Evolutionary conservation across 2,797 vertebrate genomes (phyloP), one percentile per base, ranked within the genome.

Genomic region (Periparus ater): DNA sequence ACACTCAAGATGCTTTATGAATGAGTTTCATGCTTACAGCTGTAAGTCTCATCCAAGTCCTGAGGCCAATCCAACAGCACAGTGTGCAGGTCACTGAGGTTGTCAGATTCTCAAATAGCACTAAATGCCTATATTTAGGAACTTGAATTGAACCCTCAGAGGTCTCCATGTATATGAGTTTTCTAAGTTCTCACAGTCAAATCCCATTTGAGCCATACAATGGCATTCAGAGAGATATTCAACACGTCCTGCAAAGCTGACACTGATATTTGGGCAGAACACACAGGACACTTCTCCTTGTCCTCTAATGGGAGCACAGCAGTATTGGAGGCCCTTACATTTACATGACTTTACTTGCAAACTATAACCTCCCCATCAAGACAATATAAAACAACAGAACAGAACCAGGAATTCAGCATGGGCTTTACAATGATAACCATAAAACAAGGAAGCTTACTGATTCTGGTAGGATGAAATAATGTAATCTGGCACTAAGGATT

Each of bases 131-230:
- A 2, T 18, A 65, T 42, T 77, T 67, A 23, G 9, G 40, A 89
- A 60, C 14, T 34, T 11, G 2, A 44, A 67, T 15, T 6, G 6
- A 66, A 13, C 11, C 51, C 57, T 76, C 38, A 51, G 55, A 55
- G 18, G 8, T 63, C 19, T 75, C 67, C 17, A 30, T 2, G 6
- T 68, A 55, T 45, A 18, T 1, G 2, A 75, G 11, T 17, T 76
- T 67, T 70, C 9, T 3, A 82, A 75, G 19, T 72, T 90, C 36
- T 85, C 48, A 27, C 5, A 17, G 17, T 87, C 67, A 89, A 71
- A 93, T 32, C 22, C 58, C 45, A 67, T 13, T 0, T 18, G n/a
- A 74, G 36, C 30, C 17, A 23, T 0, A 0, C 3, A 27, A 21
- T 26, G 12, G 18, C 44, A 79, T 76, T 83, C 40, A 73, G 45